Percentiles rank a stretch among this genome's conserved stretches.
These are phyloP conservation scores for Lontra canadensis DNA, from an alignment of 2,113 vertebrate species.

Conservation along the genomic window DNA sequence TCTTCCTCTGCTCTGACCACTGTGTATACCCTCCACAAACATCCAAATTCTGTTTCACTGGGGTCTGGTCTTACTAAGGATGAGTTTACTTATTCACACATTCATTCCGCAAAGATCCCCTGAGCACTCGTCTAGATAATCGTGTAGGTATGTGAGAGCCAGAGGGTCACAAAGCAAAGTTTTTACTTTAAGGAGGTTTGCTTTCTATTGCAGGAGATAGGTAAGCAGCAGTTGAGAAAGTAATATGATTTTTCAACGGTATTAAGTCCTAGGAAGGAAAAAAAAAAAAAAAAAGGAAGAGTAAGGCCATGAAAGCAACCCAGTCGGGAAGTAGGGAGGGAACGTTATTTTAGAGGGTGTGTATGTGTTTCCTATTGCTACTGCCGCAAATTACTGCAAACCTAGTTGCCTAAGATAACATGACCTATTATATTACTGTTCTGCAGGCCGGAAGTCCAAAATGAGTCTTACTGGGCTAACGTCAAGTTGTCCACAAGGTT, in stretches of 20 bases:
- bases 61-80: background rate
- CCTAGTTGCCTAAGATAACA: background rate
- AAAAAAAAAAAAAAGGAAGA: background rate
- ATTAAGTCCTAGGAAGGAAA: background rate
- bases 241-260: background rate
- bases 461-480: background rate
- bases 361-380: background rate
- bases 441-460: background rate
- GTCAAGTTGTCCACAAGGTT: background rate
- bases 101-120: background rate
- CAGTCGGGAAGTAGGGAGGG: too few species aligned
- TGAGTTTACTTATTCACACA: background rate
- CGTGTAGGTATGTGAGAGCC: background rate
- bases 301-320: background rate
- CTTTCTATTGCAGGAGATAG: background rate
- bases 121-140: background rate
- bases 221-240: background rate
- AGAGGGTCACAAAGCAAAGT: background rate
- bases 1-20: background rate
- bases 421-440: background rate
- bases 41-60: background rate
- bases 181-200: background rate
- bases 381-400: background rate
- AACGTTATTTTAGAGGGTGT: background rate
- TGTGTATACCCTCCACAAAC: background rate